These are phyloP conservation scores for Coregonus sp. DNA, from an alignment of 2,797 vertebrate genomes.

Conservation along the genomic window DNA sequence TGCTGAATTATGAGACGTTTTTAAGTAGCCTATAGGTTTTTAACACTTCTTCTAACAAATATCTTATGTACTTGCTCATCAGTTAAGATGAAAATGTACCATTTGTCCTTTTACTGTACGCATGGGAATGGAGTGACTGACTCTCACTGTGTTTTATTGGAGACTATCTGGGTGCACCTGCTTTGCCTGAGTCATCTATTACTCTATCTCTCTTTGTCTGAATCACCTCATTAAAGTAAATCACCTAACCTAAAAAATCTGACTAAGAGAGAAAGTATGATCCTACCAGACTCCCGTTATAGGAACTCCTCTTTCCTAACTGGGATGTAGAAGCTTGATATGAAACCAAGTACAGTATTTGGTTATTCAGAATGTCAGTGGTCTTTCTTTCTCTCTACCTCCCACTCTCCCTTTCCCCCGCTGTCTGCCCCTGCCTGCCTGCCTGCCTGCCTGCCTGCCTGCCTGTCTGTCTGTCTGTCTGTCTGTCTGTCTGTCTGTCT, in stretches of 20 bases:
- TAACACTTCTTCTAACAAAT: slow-evolving; percentile 39
- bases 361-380: too few relatives aligned
- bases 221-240: slow-evolving; percentile 33
- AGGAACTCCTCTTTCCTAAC: background rate
- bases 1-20: background rate
- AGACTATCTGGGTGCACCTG: slow-evolving; percentile 58
- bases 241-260: background rate
- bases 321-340: background rate
- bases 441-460: too few relatives aligned
- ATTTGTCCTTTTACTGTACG: slow-evolving; percentile 60
- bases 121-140: slow-evolving; percentile 23
- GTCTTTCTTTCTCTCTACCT: background rate
- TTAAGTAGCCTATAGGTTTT: background rate
- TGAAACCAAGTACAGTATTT: background rate
- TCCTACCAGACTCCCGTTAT: background rate
- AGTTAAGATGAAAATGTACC: slow-evolving; percentile 51
- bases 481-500: too few relatives aligned
- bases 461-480: too few relatives aligned
- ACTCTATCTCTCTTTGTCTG: slow-evolving; percentile 12
- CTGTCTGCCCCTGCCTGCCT: background rate
- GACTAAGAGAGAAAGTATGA: background rate
- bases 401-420: background rate
- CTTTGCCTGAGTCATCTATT: slow-evolving; percentile 33
- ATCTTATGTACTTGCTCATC: slow-evolving; percentile 54
- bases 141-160: slow-evolving; percentile 54